phyloP scores from a whole-genome alignment of 2,113 vertebrate species.

The Hyperopisus bebe region DNA sequence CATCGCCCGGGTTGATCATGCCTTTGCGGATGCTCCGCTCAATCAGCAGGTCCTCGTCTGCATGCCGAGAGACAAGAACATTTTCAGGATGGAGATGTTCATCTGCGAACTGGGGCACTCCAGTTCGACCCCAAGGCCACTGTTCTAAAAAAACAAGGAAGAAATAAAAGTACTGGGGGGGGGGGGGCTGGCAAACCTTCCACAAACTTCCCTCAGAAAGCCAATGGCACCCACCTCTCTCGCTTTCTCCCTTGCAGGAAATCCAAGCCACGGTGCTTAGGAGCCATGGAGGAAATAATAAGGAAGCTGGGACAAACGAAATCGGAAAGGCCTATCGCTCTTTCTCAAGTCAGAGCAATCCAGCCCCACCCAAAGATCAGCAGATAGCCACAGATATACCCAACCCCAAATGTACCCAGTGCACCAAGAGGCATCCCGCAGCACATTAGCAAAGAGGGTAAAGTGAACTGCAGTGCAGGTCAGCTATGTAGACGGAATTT shows the following conservation, averaged over 20 bases:
- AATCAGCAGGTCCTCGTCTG: constrained; percentile 77
- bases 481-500: not conserved
- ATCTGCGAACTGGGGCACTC: constrained; percentile 17
- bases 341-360: constrained; percentile 57
- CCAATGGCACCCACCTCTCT: constrained; percentile 1
- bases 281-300: constrained; percentile 70
- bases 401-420: not conserved
- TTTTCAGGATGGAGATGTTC: constrained; percentile 1
- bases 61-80: not conserved
- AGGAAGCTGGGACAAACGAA: constrained; percentile 60
- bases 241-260: constrained; percentile 49
- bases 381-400: not conserved
- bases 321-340: constrained; percentile 61
- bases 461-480: constrained; percentile 2
- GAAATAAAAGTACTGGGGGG: constrained; percentile 25
- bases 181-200: constrained; percentile 10
- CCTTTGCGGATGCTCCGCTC: constrained; percentile 76
- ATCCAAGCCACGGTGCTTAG: constrained; percentile 52
- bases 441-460: not conserved
- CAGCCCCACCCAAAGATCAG: constrained; percentile 39
- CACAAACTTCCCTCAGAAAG: constrained; percentile 49
- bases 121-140: constrained; percentile 24
- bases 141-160: constrained; percentile 13
- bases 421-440: not conserved
- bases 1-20: constrained; percentile 85